Base-by-base conservation (phyloP, 2,888 invertebrate genomes). In the Papilio demoleus region DNA sequence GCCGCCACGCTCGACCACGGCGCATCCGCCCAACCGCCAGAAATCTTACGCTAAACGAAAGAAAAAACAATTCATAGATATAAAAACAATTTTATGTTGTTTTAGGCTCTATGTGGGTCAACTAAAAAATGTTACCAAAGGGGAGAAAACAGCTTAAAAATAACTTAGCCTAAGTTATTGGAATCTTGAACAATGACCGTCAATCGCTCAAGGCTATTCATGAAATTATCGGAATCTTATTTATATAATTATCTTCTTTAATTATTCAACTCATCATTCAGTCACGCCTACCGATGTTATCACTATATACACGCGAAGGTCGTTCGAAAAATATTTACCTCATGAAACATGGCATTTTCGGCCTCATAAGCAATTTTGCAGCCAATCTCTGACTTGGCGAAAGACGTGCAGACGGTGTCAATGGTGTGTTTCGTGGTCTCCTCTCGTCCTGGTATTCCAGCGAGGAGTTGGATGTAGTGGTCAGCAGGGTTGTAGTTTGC, bases 401-500 rank as follows among this genome's bases (percentile, higher is more conserved):
- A 97, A 61, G 95, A 94, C 67, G 96, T 96, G 83, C 97, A 97
- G 24, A 97, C 96, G 70, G 95, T 94, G 71, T 95, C 95, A 45
- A 97, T 95, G 2, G 96, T 95, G 68, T 96, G 95, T 56, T 95
- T 93, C 58, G 97, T 98, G 9, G 96, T 94, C 53, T 94, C 94
- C 85, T 98, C 98, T 14, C 95, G 93, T 0, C 96, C 97, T 0
- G 98, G 98, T 1, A 96, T 95, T 1, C 98, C 95, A 0, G 98
- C 97, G 74, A 99, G 87, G 2, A 97, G 94, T 82, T 98, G 97
- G 60, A 99, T 96, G 87, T 96, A 98, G 87, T 97, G 97, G 88
- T 99, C 99, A 0, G 98, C 98, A 2, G 98, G 98, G 84, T 98
- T 99, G 88, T 97, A 98, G 84, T 98, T 98, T 4, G 94, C 94